phyloP scores from a whole-genome alignment of 2,888 invertebrate genomes.

The Alloplasta piceator region DNA sequence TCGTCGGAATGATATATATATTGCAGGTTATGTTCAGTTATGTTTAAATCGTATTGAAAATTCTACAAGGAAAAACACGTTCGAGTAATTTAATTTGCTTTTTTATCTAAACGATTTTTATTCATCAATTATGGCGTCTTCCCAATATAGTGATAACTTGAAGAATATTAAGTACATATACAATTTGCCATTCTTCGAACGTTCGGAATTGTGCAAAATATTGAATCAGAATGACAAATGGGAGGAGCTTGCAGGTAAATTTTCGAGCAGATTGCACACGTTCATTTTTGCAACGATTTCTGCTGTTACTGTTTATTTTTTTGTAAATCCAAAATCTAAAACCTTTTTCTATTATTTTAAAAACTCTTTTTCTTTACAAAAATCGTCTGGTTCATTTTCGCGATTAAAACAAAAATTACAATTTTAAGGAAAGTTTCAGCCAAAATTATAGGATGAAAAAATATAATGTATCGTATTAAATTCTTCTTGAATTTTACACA shows the following conservation, averaged over 20 bases:
- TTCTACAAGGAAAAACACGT: too few relatives aligned
- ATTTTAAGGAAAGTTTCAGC: neutral
- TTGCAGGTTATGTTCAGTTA: too few relatives aligned
- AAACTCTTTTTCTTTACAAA: neutral
- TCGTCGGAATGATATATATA: too few relatives aligned
- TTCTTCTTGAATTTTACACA: neutral
- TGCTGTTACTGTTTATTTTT: constrained; percentile 11
- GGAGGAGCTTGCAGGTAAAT: constrained; percentile 89
- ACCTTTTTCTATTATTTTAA: neutral
- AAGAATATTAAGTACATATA: constrained; percentile 86
- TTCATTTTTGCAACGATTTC: too few relatives aligned
- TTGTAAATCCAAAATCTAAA: neutral
- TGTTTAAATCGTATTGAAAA: too few relatives aligned
- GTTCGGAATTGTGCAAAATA: constrained; percentile 88
- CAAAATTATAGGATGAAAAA: neutral
- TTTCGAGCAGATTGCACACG: neutral
- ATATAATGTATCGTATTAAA: neutral
- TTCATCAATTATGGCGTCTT: constrained; percentile 19
- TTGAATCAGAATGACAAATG: constrained; percentile 87
- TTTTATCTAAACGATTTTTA: too few relatives aligned
- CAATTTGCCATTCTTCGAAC: constrained; percentile 89
- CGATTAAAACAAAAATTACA: neutral
- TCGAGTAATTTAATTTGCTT: too few relatives aligned
- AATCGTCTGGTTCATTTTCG: neutral
- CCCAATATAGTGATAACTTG: constrained; percentile 14